Evolutionary conservation across 2,797 vertebrate species (phyloP).

Genomic region (Perodicticus potto): DNA sequence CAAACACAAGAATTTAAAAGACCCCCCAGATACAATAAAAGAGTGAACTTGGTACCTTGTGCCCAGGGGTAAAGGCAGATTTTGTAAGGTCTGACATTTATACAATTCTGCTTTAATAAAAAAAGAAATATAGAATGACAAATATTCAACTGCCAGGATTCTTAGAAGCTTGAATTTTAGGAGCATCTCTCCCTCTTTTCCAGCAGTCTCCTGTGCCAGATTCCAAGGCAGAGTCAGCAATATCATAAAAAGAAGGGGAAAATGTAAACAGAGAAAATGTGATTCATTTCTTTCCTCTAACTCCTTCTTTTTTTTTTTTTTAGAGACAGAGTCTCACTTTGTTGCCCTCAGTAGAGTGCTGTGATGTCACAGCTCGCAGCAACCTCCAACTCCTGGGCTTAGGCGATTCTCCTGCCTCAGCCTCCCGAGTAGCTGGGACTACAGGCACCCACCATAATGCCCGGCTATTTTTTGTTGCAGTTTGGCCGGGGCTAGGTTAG

Average conservation of each 20-base stretch:
- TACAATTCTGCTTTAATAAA: neutral
- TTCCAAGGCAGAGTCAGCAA: neutral
- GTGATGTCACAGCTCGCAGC: no score
- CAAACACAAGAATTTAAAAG: neutral
- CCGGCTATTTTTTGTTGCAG: no score
- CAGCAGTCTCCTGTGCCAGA: neutral
- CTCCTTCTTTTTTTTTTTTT: neutral
- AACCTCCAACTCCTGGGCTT: no score
- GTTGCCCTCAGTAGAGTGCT: no score
- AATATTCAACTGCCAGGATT: neutral
- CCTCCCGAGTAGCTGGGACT: no score
- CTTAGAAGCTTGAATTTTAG: neutral
- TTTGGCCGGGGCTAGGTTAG: no score
- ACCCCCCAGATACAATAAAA: neutral
- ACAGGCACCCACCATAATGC: no score
- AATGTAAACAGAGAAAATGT: neutral
- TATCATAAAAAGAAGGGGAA: neutral
- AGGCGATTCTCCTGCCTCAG: no score
- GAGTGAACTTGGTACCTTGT: neutral
- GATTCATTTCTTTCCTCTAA: neutral
- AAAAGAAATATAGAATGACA: conserved; percentile 11
- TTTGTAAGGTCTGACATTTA: neutral
- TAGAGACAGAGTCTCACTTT: no score
- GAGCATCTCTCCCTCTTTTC: neutral
- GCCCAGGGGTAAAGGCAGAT: neutral